Evolutionary conservation across 1,140 invertebrate genomes (phyloP).

Genomic region (Drosophila oshimai): DNA sequence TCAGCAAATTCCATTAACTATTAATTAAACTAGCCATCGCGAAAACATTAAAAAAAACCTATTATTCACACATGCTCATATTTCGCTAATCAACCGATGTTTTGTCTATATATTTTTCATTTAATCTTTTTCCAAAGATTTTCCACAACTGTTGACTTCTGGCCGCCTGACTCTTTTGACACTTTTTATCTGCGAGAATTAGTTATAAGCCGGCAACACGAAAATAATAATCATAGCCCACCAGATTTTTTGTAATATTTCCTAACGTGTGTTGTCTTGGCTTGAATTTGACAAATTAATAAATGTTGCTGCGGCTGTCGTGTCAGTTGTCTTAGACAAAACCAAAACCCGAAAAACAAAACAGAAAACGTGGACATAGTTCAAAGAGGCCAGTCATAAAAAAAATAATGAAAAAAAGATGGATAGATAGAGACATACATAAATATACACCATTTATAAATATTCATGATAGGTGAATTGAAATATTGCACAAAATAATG

Average conservation of each 20-base stretch:
- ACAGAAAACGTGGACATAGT: constrained; percentile 38
- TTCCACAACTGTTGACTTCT: constrained; percentile 41
- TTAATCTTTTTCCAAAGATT: constrained; percentile 27
- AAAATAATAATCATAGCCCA: constrained; percentile 47
- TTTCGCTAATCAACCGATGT: constrained; percentile 16
- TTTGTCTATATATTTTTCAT: constrained; percentile 1
- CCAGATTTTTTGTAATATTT: constrained; percentile 25
- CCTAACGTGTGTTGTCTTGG: constrained; percentile 51
- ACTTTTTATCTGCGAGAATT: constrained; percentile 61
- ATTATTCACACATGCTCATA: constrained; percentile 36
- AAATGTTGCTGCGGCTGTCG: constrained; percentile 45
- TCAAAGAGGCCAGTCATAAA: constrained; percentile 40
- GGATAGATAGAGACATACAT: constrained; percentile 24
- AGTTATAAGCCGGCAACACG: constrained; percentile 43
- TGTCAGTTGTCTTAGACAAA: constrained; percentile 30
- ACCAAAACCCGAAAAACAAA: constrained; percentile 8
- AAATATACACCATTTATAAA: constrained; percentile 34
- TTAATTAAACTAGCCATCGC: constrained; percentile 28
- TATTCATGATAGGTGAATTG: constrained; percentile 31
- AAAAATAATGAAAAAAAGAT: constrained; percentile 25
- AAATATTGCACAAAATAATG: constrained; percentile 10
- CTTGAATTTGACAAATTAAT: constrained; percentile 61
- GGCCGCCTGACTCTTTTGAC: constrained; percentile 53
- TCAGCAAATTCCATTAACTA: constrained; percentile 29
- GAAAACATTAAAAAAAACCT: constrained; percentile 23